These are phyloP conservation scores for Hirtodrosophila alboralis DNA, from an alignment of 2,888 invertebrate genomes.

Conservation along the genomic window DNA sequence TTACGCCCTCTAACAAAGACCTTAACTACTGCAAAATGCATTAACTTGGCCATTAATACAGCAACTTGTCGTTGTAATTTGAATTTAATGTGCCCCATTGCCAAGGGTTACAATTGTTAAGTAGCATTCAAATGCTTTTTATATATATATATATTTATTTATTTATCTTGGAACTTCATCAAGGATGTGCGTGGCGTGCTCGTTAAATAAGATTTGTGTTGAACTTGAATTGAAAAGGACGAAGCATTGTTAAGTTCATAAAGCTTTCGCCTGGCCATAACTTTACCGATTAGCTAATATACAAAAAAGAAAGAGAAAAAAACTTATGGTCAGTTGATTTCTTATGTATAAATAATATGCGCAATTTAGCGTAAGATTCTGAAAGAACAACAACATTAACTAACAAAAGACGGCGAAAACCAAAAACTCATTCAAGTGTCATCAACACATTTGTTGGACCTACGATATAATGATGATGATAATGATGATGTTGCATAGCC, in stretches of 20 bases:
- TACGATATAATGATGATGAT: constrained; percentile 17
- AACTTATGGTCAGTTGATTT: constrained; percentile 80
- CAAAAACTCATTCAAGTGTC: constrained; percentile 73
- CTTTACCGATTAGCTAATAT: constrained; percentile 65
- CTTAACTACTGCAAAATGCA: constrained; percentile 54
- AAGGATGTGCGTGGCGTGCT: constrained; percentile 3
- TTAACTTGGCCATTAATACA: constrained; percentile 74
- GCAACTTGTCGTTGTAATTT: constrained; percentile 70
- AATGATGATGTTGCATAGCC: constrained; percentile 9
- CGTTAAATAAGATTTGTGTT: neutral
- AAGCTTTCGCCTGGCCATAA: constrained; percentile 1
- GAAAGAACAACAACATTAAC: constrained; percentile 18
- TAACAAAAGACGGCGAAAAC: constrained; percentile 51
- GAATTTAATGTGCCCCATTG: constrained; percentile 63
- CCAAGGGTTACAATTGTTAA: constrained; percentile 41
- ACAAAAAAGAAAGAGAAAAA: too few species aligned
- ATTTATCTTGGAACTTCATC: constrained; percentile 18
- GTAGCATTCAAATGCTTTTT: constrained; percentile 33
- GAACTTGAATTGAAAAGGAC: neutral
- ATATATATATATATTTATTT: too few species aligned
- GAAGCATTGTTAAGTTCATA: neutral
- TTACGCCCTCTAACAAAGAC: constrained; percentile 36
- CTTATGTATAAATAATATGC: constrained; percentile 74
- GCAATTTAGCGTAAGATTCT: constrained; percentile 68
- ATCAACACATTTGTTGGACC: constrained; percentile 60